Base-by-base conservation (phyloP, 2,113 vertebrate species). In the Takifugu flavidus region DNA sequence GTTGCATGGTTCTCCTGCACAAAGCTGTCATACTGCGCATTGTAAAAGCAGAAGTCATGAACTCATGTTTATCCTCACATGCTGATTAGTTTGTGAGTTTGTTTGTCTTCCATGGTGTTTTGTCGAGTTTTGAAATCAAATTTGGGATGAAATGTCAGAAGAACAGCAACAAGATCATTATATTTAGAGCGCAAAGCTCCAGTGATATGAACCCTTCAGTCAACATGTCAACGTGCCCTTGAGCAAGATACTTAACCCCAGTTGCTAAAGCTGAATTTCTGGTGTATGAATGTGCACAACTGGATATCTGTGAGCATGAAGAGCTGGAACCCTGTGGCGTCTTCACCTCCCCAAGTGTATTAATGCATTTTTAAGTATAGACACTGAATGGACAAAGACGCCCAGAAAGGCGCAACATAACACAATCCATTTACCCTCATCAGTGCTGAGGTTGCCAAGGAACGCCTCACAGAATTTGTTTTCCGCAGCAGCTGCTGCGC, bases 381-480 rank as follows among this genome's bases (percentile, higher is more conserved):
- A 39, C 34, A 39, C 34, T 39, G 34, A 39, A 39, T 39, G 8
- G 8, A 10, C 8, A 39, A 39, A 39, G 34, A 39, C 7, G 6
- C 2, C 34, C 7, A 39, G 7, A 39, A 39, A 39, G 34, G 34
- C 34, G 68, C 63, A 66, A 70, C 70, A 67, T 62, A 71, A 39
- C 11, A 39, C 34, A 39, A 7, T 39, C 34, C 34, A 39, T 39
- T 39, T 39, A 39, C 34, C 34, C 7, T 8, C 34, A 10, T 27
- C 20, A 5, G 53, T 43, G 68, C 43, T 61, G 13, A 70, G 65
- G 80, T 73, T 83, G 74, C 74, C 74, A 68, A 57, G 79, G 60
- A 79, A 78, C 53, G 77, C 77, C 74, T 80, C 67, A 61, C 56
- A 80, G 80, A 83, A 70, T 74, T 73, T 67, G 70, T 78, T 72